A percentile compares a stretch with the other conserved stretches of the same genome.
phyloP scores from a whole-genome alignment of 1,140 invertebrate genomes.

The Hyles euphorbiae region DNA sequence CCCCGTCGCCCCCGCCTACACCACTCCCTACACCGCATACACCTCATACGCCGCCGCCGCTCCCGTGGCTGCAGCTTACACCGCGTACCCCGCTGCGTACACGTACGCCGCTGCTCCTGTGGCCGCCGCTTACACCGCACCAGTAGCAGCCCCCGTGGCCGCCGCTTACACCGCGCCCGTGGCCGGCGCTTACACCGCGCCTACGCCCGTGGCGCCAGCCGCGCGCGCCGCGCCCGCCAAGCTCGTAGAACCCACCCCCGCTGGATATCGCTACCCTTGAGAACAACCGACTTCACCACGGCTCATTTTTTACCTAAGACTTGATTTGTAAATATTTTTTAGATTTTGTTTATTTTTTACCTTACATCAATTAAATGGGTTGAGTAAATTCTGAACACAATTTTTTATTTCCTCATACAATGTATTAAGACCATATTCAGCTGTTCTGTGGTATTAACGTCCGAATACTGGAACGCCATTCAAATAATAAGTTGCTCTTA shows the following conservation, averaged over 20 bases:
- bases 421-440: too few relatives aligned
- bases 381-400: too few relatives aligned
- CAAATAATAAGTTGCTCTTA: too few relatives aligned
- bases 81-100: constrained; percentile 16
- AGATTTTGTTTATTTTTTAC: constrained; percentile 29
- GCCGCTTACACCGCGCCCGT: neutral
- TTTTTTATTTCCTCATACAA: too few relatives aligned
- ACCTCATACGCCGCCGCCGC: constrained; percentile 21
- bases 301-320: constrained; percentile 44
- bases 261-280: constrained; percentile 57
- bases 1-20: constrained; percentile 18
- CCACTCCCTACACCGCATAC: too few relatives aligned
- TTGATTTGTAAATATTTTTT: constrained; percentile 56
- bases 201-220: constrained; percentile 18
- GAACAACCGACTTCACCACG: constrained; percentile 24
- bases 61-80: constrained; percentile 18
- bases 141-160: constrained; percentile 15
- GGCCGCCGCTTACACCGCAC: constrained; percentile 23
- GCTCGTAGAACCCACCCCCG: constrained; percentile 37
- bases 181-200: neutral
- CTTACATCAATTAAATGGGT: too few relatives aligned
- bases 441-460: too few relatives aligned
- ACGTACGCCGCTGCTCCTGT: constrained; percentile 2
- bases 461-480: too few relatives aligned
- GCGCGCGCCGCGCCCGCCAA: constrained; percentile 44